Percentiles rank a stretch among this genome's conserved stretches.
Evolutionary conservation across 2,888 invertebrate genomes (phyloP).

Genomic region (Drosophila mulleri): DNA sequence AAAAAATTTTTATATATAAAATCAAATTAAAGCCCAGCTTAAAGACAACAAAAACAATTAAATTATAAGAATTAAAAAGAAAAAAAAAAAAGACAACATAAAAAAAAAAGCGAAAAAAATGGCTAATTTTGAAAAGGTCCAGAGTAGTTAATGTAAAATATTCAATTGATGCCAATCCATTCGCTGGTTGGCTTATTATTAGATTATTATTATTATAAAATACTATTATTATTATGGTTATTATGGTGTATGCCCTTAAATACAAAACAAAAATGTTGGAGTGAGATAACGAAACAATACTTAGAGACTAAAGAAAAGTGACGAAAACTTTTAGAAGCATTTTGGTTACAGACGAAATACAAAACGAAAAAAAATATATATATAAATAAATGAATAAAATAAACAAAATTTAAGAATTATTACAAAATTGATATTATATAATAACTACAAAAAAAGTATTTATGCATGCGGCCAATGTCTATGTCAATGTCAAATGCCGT

Average conservation of each 20-base stretch:
- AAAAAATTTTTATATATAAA: not conserved
- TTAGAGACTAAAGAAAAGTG: slow-evolving; percentile 81
- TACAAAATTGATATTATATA: slow-evolving; percentile 69
- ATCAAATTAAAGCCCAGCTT: slow-evolving; percentile 50
- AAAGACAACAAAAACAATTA: slow-evolving; percentile 38
- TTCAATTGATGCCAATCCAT: slow-evolving; percentile 50
- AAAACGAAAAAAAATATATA: slow-evolving; percentile 24
- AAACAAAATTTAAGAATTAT: slow-evolving; percentile 63
- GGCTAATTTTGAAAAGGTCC: slow-evolving; percentile 69
- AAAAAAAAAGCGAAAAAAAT: slow-evolving; percentile 16
- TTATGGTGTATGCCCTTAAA: slow-evolving; percentile 72
- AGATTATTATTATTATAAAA: slow-evolving; percentile 1
- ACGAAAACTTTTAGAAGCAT: slow-evolving; percentile 77
- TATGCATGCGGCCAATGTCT: slow-evolving; percentile 61
- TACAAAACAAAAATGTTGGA: slow-evolving; percentile 82
- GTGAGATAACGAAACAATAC: slow-evolving; percentile 85
- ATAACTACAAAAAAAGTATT: slow-evolving; percentile 61
- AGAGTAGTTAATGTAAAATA: slow-evolving; percentile 75
- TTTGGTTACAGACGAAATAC: slow-evolving; percentile 62
- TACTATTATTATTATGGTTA: slow-evolving; percentile 4
- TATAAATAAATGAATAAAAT: not conserved
- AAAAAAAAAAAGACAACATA: not conserved
- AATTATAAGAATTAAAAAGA: slow-evolving; percentile 30
- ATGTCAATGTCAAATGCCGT: slow-evolving; percentile 62
- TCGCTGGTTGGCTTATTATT: slow-evolving; percentile 23